Evolutionary conservation across 2,888 invertebrate species (phyloP), one percentile per base, ranked within the genome.

Genomic region (Gibbula magus): DNA sequence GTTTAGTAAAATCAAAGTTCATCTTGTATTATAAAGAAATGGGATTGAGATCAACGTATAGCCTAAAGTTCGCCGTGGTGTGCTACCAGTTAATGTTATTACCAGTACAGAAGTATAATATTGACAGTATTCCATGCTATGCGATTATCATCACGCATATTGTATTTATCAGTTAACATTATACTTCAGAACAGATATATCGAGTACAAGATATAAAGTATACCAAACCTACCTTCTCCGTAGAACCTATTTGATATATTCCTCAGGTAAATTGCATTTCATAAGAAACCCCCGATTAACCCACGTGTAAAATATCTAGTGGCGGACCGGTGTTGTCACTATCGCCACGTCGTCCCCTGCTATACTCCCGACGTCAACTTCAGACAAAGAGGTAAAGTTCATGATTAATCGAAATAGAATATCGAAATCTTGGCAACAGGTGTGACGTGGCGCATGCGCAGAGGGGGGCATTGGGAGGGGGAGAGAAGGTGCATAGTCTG

Each of bases 391-490:
- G 61, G 25, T 61, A 32, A 29, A 22, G 61, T 29, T 29, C 29
- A 32, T 61, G 61, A 61, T 61, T 29, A 61, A 61, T 61, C 61
- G 61, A 61, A 61, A 29, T 29, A 29, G 61, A 61, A 61, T 61
- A 61, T 61, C 61, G 61, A 61, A 61, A 32, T 61, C 61, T 61
- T 61, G 61, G 61, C 61, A 32, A 61, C 61, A 61, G 61, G 29
- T 61, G 61, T 61, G 61, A 61, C 61, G 61, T 61, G 25, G 25
- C 29, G 61, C 29, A 61, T 61, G 25, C 29, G 61, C 29, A 32
- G 45, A 35, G 70, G 20, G 70, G 22, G 20, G 20, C n/a, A 25
- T 7, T 10, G 56, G 56, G 56, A 25, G 18, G 70, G 70, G 67
- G 70, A 20, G 70, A 20, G 70, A n/a, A 18, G 32, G 70, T 35